phyloP scores from a whole-genome alignment of 2,888 invertebrate genomes.

The Phalera bucephala region DNA sequence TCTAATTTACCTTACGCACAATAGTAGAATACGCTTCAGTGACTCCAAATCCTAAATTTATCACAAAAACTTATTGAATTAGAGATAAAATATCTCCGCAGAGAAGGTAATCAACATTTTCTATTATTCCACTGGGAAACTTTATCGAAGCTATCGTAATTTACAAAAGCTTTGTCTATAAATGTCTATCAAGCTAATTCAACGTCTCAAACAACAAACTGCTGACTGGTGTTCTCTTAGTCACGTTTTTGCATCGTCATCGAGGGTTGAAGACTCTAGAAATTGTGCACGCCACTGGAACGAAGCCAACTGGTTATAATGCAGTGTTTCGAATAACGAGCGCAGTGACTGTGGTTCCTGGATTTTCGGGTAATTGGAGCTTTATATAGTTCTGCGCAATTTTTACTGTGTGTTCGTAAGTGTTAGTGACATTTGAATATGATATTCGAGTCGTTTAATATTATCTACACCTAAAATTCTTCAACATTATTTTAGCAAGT shows the following conservation, averaged over 20 bases:
- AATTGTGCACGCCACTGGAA: constrained; percentile 61
- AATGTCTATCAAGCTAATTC: constrained; percentile 31
- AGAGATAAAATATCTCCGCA: background rate
- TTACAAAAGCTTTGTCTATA: constrained; percentile 20
- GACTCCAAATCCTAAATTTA: background rate
- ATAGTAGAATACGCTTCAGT: background rate
- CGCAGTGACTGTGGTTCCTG: constrained; percentile 24
- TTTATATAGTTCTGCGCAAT: too few relatives aligned
- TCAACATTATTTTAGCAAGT: too few relatives aligned
- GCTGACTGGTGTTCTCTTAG: constrained; percentile 44
- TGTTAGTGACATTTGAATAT: too few relatives aligned
- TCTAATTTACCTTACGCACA: too few relatives aligned
- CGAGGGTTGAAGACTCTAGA: constrained; percentile 54
- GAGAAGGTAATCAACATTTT: background rate
- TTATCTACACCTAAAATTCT: too few relatives aligned
- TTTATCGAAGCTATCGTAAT: background rate
- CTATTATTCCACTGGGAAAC: background rate
- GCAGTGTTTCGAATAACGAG: constrained; percentile 66
- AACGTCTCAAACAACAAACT: constrained; percentile 29
- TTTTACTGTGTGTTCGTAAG: too few relatives aligned
- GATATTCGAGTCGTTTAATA: too few relatives aligned
- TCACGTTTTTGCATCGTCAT: constrained; percentile 66
- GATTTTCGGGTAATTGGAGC: background rate
- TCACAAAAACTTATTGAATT: background rate
- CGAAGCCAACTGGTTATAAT: constrained; percentile 67